Evolutionary conservation across 2,113 vertebrate species (phyloP).

Genomic region (Caranx melampygus): DNA sequence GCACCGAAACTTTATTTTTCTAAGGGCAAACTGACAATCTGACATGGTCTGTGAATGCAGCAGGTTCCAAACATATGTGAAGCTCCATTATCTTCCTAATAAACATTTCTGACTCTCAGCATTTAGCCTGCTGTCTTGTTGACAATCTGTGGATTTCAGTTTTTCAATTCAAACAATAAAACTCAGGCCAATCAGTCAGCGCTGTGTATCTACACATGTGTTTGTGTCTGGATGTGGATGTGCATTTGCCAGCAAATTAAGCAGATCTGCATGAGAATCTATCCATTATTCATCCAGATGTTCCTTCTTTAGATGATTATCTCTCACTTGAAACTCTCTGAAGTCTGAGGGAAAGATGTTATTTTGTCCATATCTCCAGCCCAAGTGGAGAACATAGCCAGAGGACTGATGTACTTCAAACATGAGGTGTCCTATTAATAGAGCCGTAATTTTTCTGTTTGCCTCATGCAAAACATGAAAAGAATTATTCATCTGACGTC

Average conservation of each 20-base stretch:
- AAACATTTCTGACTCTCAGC: background rate
- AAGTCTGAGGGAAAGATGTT: constrained; percentile 10
- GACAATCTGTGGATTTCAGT: background rate
- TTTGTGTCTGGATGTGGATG: background rate
- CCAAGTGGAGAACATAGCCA: constrained; percentile 41
- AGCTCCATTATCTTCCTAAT: background rate
- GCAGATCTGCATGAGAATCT: constrained; percentile 12
- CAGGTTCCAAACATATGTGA: constrained; percentile 9
- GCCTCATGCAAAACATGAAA: constrained; percentile 70
- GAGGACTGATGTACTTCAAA: constrained; percentile 69
- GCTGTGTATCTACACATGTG: background rate
- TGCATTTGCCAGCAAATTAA: constrained; percentile 19
- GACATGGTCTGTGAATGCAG: background rate
- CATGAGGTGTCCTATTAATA: constrained; percentile 62
- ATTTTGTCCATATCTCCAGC: constrained; percentile 31
- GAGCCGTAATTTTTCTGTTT: constrained; percentile 53
- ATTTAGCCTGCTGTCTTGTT: background rate
- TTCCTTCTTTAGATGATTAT: constrained; percentile 47
- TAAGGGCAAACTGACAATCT: background rate
- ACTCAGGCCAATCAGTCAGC: background rate
- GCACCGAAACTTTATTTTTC: background rate
- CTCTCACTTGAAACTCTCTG: constrained; percentile 35
- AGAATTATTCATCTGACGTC: constrained; percentile 75
- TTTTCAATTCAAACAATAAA: background rate
- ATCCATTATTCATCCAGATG: constrained; percentile 66